A percentile compares a stretch with the other conserved stretches of the same genome.
These are phyloP conservation scores for Anthonomus grandis DNA, from an alignment of 1,140 invertebrate genomes.

Conservation along the genomic window DNA sequence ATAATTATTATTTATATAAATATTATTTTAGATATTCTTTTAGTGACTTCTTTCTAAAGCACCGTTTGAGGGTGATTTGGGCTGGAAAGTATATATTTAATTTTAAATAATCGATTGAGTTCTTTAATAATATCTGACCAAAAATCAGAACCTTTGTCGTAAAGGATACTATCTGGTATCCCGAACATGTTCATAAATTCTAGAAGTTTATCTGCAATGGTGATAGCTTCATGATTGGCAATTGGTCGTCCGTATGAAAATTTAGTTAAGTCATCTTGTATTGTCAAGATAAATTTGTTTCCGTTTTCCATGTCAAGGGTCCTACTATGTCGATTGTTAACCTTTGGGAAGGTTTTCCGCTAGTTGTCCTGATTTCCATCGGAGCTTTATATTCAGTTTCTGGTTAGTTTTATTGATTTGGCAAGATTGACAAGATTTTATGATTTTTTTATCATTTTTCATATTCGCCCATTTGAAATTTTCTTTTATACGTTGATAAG, in stretches of 20 bases:
- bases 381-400: conserved; percentile 30
- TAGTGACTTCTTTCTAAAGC: conserved; percentile 42
- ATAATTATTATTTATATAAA: too few relatives aligned
- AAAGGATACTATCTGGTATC: conserved; percentile 40
- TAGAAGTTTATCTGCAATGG: conserved; percentile 31
- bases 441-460: conserved; percentile 43
- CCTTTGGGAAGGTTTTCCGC: conserved; percentile 31
- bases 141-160: conserved; percentile 45
- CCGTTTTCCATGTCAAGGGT: conserved; percentile 35
- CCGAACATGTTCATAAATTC: conserved; percentile 33
- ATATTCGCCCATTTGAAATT: conserved; percentile 46
- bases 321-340: conserved; percentile 41
- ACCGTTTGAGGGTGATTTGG: conserved; percentile 42
- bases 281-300: conserved; percentile 38
- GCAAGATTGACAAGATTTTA: conserved; percentile 37
- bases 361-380: conserved; percentile 42
- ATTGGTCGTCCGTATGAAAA: conserved; percentile 36
- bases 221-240: conserved; percentile 38
- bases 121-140: conserved; percentile 31
- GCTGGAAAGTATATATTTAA: conserved; percentile 32
- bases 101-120: conserved; percentile 36
- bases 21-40: conserved; percentile 43
- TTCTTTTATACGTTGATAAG: conserved; percentile 39
- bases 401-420: conserved; percentile 39
- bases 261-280: conserved; percentile 45